These are phyloP conservation scores for Apteryx owenii DNA, from an alignment of 2,113 vertebrate genomes.

Conservation along the genomic window DNA sequence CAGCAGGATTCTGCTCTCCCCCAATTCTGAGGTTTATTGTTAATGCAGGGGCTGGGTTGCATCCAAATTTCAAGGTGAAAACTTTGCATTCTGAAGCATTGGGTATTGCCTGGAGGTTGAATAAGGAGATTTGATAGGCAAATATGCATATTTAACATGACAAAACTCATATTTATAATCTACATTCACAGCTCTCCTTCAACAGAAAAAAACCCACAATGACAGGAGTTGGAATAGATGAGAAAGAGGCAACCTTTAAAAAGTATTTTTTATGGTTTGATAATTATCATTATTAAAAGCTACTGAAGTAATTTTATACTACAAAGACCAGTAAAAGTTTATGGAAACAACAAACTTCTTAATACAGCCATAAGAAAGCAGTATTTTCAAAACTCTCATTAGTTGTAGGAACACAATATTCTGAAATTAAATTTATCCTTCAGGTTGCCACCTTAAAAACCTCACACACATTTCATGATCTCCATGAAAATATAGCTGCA, in stretches of 20 bases:
- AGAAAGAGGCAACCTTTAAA: neutral
- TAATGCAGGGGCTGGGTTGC: neutral
- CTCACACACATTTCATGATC: neutral
- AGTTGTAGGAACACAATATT: neutral
- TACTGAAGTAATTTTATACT: neutral
- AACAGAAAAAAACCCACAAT: neutral
- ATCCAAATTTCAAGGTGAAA: constrained; percentile 12
- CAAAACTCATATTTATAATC: neutral
- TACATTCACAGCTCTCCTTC: neutral
- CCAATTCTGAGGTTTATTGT: neutral
- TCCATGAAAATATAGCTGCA: constrained; percentile 3
- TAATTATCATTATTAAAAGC: neutral
- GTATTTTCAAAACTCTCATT: neutral
- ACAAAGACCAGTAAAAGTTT: neutral
- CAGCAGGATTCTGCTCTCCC: neutral
- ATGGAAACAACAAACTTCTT: neutral
- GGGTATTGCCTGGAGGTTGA: neutral
- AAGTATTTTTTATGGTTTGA: neutral
- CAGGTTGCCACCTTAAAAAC: neutral
- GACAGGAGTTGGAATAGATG: neutral
- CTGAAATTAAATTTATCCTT: neutral
- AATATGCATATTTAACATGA: neutral
- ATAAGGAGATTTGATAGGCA: neutral
- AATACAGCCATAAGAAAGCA: neutral
- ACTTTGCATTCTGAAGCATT: neutral